phyloP scores from a whole-genome alignment of 2,888 invertebrate genomes.

The Stegophylla sp. region DNA sequence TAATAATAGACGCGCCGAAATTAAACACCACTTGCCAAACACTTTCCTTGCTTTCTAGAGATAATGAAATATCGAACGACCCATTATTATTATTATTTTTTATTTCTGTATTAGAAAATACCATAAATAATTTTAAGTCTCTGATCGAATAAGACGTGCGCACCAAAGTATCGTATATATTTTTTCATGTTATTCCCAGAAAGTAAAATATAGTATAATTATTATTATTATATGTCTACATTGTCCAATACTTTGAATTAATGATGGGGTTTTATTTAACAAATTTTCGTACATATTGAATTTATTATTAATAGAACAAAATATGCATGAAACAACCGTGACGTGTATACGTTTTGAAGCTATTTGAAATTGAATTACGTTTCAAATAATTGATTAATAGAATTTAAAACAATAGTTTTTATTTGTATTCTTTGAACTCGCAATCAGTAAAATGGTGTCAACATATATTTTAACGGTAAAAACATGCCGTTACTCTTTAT shows the following conservation, averaged over 20 bases:
- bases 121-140: no score
- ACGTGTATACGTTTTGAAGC: neutral
- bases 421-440: neutral
- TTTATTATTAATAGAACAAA: neutral
- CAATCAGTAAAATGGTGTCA: conserved; percentile 15
- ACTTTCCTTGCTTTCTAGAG: neutral
- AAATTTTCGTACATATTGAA: neutral
- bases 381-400: neutral
- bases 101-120: neutral
- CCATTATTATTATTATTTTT: neutral
- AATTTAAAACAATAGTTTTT: conserved; percentile 10
- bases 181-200: no score
- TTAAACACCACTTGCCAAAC: neutral
- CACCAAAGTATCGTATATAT: no score
- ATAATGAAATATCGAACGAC: neutral
- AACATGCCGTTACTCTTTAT: conserved; percentile 4
- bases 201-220: no score
- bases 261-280: neutral
- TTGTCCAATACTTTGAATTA: no score
- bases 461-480: conserved; percentile 23
- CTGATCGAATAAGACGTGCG: neutral
- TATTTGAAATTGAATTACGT: conserved; percentile 28
- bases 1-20: neutral
- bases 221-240: no score
- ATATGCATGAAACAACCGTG: neutral